Evolutionary conservation across 1,140 invertebrate genomes (phyloP), one percentile per base, ranked within the genome.

Genomic region (Acromyrmex charruanus): DNA sequence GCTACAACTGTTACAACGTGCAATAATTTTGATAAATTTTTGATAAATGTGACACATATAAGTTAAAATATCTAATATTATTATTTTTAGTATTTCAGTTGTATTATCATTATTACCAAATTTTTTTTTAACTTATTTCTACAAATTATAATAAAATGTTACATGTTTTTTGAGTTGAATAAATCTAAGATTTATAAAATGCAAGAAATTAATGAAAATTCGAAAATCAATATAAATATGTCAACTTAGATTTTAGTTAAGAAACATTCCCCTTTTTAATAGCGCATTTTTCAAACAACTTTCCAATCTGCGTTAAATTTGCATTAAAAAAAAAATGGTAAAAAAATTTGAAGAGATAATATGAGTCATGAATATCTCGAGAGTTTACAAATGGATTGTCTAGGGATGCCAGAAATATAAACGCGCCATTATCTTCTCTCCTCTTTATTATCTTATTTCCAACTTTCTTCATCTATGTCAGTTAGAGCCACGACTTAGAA

Each of bases 381-480:
- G 44, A 68, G 28, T 2, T 69, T 58, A 18, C 49, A 25, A 69
- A 44, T 49, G 4, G 31, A n/a, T 9, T 28, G 14, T 16, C 55
- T 39, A 10, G 58, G 58, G 16, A 68, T 25, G 9, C 0, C 4
- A 35, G 49, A 81, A 39, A 68, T 31, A 14, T 69, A 80, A 68
- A 69, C n/a, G 65, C 16, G 9, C n/a, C 16, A 14, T 21, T 58
- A 9, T 81, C 31, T 55, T 16, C 16, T 9, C 35, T 18, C 21
- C 51, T 28, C n/a, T 53, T 35, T 18, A 35, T 25, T 31, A 39
- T 81, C 65, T 81, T 77, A 69, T 82, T 72, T 74, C 18, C 28
- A 82, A 82, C 68, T 82, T 74, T 74, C 68, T 74, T 35, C 68
- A 82, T 74, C 18, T 82, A 72, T 53, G 55, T 74, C 55, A 69